phyloP scores from a whole-genome alignment of 2,797 vertebrate genomes.

The Oreochromis mossambicus region DNA sequence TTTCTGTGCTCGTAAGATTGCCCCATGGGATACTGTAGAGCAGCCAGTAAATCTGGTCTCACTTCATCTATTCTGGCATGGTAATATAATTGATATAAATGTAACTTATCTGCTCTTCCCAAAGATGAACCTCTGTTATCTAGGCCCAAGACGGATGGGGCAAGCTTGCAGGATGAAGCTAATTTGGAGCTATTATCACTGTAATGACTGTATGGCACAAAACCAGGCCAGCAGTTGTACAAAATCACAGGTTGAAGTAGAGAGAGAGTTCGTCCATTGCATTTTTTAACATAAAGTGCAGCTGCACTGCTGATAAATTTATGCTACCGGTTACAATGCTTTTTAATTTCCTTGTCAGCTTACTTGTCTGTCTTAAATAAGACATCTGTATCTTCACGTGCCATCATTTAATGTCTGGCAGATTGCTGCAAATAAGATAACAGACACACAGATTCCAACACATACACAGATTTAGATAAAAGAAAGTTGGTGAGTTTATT shows the following conservation, averaged over 20 bases:
- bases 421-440: neutral
- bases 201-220: constrained; percentile 25
- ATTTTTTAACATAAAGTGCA: neutral
- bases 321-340: neutral
- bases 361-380: neutral
- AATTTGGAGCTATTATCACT: constrained; percentile 39
- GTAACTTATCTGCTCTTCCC: neutral
- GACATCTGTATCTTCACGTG: neutral
- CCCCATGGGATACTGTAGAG: neutral
- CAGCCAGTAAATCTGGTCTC: neutral
- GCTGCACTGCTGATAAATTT: neutral
- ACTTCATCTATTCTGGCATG: neutral
- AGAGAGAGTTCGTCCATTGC: neutral
- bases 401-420: constrained; percentile 15
- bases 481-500: neutral
- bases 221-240: neutral
- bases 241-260: constrained; percentile 17
- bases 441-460: neutral
- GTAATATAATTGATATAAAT: constrained; percentile 22
- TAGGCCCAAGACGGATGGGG: neutral
- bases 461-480: neutral
- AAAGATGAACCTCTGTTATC: constrained; percentile 22
- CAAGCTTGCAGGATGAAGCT: constrained; percentile 4
- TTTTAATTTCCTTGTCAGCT: constrained; percentile 7
- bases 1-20: neutral